Percentiles rank a stretch among this genome's conserved stretches.
phyloP scores from a whole-genome alignment of 2,797 vertebrate species.

The Parauchenoglanis ngamensis region DNA sequence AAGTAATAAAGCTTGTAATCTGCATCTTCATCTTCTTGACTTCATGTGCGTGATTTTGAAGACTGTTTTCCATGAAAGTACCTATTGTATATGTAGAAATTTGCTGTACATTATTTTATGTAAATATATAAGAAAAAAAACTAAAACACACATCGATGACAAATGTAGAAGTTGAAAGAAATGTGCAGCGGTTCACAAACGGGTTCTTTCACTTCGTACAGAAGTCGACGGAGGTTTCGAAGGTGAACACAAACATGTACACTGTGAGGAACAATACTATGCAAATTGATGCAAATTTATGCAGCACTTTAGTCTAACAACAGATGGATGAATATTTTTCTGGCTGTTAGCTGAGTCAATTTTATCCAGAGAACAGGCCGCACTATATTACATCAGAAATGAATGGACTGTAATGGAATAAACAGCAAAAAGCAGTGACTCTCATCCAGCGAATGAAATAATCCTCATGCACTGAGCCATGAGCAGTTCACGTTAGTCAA shows the following conservation, averaged over 20 bases:
- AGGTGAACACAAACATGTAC: neutral
- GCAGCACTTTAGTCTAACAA: slow-evolving; percentile 24
- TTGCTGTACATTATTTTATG: neutral
- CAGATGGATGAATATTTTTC: slow-evolving; percentile 24
- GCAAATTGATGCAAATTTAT: slow-evolving; percentile 35
- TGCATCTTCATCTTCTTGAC: too few species aligned
- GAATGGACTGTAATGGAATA: slow-evolving; percentile 6
- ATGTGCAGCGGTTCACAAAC: neutral
- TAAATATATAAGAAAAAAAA: neutral
- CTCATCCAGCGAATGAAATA: neutral
- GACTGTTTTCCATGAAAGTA: too few species aligned
- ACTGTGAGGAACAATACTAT: neutral
- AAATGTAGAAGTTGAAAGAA: neutral
- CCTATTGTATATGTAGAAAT: neutral
- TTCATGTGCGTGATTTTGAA: too few species aligned
- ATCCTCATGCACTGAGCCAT: neutral
- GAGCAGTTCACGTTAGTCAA: neutral
- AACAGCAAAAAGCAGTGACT: neutral
- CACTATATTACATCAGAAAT: neutral
- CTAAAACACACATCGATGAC: neutral
- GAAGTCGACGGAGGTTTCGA: neutral
- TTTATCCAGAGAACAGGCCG: slow-evolving; percentile 3
- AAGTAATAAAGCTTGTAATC: too few species aligned
- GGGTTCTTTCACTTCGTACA: neutral
- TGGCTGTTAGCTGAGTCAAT: neutral